Base-by-base conservation (phyloP, 2,888 invertebrate genomes). In the Drymonia ruficornis region DNA sequence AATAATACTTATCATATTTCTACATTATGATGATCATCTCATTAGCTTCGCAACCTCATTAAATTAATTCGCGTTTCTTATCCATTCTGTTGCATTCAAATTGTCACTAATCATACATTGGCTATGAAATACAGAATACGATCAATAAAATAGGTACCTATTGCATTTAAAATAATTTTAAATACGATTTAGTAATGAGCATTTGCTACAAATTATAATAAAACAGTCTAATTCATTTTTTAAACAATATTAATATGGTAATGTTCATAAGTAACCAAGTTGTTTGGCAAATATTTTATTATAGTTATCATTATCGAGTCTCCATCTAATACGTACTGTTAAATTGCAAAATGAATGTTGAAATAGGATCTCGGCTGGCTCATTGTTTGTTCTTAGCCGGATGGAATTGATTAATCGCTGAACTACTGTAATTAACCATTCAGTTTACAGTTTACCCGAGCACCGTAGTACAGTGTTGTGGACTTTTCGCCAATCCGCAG, bases 331-430 rank as follows among this genome's bases (percentile, higher is more conserved):
- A 53, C 38, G 40, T 47, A 45, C 71, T 65, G 57, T 74, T 74
- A 66, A 72, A 80, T 80, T 81, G 67, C 77, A 73, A 81, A 81
- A 79, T 65, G 65, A 67, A 78, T 82, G 71, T 74, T 67, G 80
- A 81, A 83, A 83, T 81, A 75, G 76, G 57, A 64, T 68, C 61
- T 67, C 49, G 59, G 61, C 62, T 54, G 56, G 70, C 64, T 56
- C 53, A 81, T 81, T 84, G 80, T 81, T 81, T 74, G 70, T 63
- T 72, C 65, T 66, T 56, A 74, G 71, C 76, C 76, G 78, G 80
- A 81, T 78, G 74, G 70, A 78, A 78, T 80, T 79, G 81, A 83
- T 83, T 82, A 80, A 77, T 73, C 67, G 67, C 54, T 72, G 54
- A 78, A 76, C 70, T 74, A 55, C 60, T 53, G 63, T 63, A 69